Evolutionary conservation across 2,888 invertebrate genomes (phyloP).

Genomic region (Drosophila trichaetosa): DNA sequence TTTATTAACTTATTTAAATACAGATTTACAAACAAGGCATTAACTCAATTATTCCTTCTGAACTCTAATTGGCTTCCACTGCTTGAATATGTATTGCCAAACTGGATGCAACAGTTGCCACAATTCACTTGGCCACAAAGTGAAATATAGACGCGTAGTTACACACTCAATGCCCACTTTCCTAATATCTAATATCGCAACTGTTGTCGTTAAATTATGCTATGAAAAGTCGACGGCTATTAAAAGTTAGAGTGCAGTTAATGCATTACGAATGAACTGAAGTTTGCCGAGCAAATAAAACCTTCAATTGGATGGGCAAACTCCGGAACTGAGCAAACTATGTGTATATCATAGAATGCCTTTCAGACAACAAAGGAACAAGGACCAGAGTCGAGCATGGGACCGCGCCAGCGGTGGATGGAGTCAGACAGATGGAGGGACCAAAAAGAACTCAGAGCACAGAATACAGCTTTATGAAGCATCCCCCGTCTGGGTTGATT

Average conservation of each 20-base stretch:
- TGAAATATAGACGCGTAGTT: conserved; percentile 1
- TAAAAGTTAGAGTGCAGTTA: conserved; percentile 29
- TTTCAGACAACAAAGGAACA: conserved; percentile 73
- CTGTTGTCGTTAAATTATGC: conserved; percentile 10
- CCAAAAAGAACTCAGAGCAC: conserved; percentile 20
- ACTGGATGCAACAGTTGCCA: neutral
- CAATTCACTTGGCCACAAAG: neutral
- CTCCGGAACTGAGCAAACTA: conserved; percentile 33
- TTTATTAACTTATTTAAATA: neutral
- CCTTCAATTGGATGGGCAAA: conserved; percentile 6
- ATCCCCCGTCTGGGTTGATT: conserved; percentile 54
- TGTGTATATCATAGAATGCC: conserved; percentile 54
- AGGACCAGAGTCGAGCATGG: conserved; percentile 23
- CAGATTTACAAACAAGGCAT: neutral
- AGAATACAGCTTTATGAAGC: conserved; percentile 51
- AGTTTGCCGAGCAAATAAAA: conserved; percentile 53
- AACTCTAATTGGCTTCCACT: neutral
- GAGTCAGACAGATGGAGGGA: conserved; percentile 46
- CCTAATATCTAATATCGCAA: conserved; percentile 37
- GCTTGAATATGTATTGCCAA: neutral
- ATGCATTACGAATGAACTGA: conserved; percentile 69
- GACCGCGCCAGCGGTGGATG: conserved; percentile 57
- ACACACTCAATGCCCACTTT: conserved; percentile 1
- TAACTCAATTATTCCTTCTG: neutral
- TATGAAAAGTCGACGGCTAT: conserved; percentile 9